Evolutionary conservation across 2,888 invertebrate species (phyloP).

Genomic region (Ophioninae sp.): DNA sequence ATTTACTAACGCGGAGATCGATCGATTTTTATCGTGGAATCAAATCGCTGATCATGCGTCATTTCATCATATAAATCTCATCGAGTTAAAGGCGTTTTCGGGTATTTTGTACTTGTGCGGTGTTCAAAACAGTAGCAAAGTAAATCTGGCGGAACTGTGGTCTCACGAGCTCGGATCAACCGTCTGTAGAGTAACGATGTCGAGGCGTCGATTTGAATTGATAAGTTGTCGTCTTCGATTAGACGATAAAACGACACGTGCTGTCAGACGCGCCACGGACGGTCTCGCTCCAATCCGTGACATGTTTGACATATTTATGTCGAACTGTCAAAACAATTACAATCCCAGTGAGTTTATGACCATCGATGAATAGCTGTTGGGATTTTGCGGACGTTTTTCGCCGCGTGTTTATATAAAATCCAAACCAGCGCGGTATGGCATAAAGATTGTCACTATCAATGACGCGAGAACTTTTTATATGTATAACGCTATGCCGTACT

Average conservation of each 20-base stretch:
- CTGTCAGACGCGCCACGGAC: constrained; percentile 37
- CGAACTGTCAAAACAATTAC: constrained; percentile 39
- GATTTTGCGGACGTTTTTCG: constrained; percentile 41
- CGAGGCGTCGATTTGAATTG: constrained; percentile 38
- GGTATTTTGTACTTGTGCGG: constrained; percentile 35
- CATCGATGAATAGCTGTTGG: constrained; percentile 41
- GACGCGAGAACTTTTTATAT: constrained; percentile 39
- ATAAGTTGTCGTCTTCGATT: constrained; percentile 35
- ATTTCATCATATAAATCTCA: constrained; percentile 1
- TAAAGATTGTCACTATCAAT: constrained; percentile 40
- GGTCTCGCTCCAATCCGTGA: too few species aligned
- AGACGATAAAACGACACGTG: constrained; percentile 43
- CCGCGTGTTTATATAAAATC: constrained; percentile 26
- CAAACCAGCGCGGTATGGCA: constrained; percentile 36
- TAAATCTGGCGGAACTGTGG: constrained; percentile 28
- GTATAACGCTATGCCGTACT: constrained; percentile 12
- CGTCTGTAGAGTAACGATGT: constrained; percentile 35
- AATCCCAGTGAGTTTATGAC: constrained; percentile 22
- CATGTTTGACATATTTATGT: too few species aligned
- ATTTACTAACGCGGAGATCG: constrained; percentile 37
- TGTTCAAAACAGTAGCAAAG: constrained; percentile 19
- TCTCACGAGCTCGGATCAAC: constrained; percentile 17
- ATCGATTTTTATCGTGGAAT: not conserved
- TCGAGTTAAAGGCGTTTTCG: constrained; percentile 26
- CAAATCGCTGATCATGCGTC: constrained; percentile 1